Percentiles rank a stretch among this genome's conserved stretches.
These are phyloP conservation scores for Tragelaphus scriptus DNA, from an alignment of 2,113 vertebrate genomes.

Conservation along the genomic window DNA sequence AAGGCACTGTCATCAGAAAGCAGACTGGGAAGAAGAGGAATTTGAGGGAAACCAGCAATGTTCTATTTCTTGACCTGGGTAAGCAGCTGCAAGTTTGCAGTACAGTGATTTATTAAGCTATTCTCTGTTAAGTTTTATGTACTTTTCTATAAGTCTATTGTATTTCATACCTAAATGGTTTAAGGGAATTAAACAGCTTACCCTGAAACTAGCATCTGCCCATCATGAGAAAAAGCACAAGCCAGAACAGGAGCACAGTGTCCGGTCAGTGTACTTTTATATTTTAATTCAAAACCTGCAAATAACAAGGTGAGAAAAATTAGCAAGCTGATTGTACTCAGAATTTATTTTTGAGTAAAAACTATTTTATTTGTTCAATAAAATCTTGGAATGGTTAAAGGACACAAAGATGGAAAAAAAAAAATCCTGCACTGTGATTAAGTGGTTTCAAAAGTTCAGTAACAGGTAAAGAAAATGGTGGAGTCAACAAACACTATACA, in stretches of 20 bases:
- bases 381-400: neutral
- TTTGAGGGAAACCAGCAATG: neutral
- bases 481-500: neutral
- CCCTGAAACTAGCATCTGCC: constrained; percentile 88
- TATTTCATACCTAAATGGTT: constrained; percentile 22
- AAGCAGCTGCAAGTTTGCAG: neutral
- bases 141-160: neutral
- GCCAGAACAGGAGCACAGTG: constrained; percentile 89
- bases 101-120: neutral
- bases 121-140: neutral
- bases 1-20: neutral
- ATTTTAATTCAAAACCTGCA: constrained; percentile 83
- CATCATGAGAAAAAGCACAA: constrained; percentile 89
- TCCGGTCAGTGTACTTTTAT: constrained; percentile 79
- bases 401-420: neutral
- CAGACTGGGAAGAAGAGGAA: neutral
- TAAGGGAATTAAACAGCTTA: constrained; percentile 72
- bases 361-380: neutral
- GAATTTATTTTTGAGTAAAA: constrained; percentile 25
- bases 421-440: neutral
- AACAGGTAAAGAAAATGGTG: neutral
- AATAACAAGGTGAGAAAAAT: constrained; percentile 50
- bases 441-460: neutral
- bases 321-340: neutral
- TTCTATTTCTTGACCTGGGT: neutral